Percentiles rank a stretch among this genome's conserved stretches.
These are phyloP conservation scores for Cantharis rustica DNA, from an alignment of 2,888 invertebrate species.

Conservation along the genomic window DNA sequence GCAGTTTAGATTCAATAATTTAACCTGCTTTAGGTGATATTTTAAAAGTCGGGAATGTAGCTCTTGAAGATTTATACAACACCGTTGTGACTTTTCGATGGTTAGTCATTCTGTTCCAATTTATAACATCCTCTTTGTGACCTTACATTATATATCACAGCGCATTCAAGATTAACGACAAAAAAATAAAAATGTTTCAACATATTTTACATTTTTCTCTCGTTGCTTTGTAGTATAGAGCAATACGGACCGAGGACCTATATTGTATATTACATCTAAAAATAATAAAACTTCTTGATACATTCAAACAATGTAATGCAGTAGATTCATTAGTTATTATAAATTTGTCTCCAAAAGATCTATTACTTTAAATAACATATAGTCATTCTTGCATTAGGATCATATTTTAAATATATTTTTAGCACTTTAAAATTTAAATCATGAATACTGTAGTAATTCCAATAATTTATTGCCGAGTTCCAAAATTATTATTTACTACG, in stretches of 20 bases:
- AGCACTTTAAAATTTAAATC: too few species aligned
- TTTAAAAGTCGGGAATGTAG: constrained; percentile 44
- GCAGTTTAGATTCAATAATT: constrained; percentile 17
- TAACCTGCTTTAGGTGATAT: constrained; percentile 38
- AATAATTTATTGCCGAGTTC: too few species aligned
- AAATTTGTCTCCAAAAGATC: not conserved
- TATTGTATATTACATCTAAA: not conserved
- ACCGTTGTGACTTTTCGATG: constrained; percentile 32
- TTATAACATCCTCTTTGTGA: constrained; percentile 29
- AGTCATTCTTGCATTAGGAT: too few species aligned
- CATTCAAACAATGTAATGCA: not conserved
- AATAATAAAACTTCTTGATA: not conserved
- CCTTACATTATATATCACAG: not conserved
- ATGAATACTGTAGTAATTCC: too few species aligned
- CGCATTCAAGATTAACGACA: not conserved
- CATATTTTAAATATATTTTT: too few species aligned
- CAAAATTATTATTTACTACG: too few species aligned
- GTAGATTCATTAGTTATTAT: not conserved
- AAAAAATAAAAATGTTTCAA: not conserved
- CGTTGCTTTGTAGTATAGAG: not conserved
- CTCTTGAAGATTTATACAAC: constrained; percentile 45
- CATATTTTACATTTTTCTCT: constrained; percentile 19
- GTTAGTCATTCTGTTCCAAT: constrained; percentile 27
- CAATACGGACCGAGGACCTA: not conserved
- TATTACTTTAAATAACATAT: not conserved